Base-by-base conservation (phyloP, 2,888 invertebrate genomes). In the Protophormia terraenovae region DNA sequence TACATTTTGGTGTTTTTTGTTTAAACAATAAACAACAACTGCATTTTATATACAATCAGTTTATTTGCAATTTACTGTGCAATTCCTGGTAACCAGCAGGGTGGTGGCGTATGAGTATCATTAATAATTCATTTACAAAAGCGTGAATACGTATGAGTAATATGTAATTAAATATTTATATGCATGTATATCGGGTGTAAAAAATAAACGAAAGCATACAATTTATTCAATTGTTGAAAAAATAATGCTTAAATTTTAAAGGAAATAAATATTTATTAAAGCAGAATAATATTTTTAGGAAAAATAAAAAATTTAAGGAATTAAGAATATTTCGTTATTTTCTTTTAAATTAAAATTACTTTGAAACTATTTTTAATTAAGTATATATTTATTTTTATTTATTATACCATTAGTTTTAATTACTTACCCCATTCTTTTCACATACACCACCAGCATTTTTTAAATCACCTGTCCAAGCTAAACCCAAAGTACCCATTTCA, bases 391-490 rank as follows among this genome's bases (percentile, higher is more conserved):
- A 69, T n/a, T n/a, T n/a, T n/a, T n/a, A n/a, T n/a, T n/a, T n/a
- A 38, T 2, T 5, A 12, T 53, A 8, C 7, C 27, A 41, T 66
- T 27, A 45, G n/a, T 14, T 58, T 47, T 72, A 41, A 2, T 47
- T 73, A 94, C 95, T 95, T 94, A 97, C 97, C 93, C 98, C 98
- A 93, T 98, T 98, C 92, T 97, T 97, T 93, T 99, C 99, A 93
- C 99, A 99, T 86, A 99, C 98, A 35, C 99, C 99, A 8, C 99
- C 99, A 29, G 99, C 98, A 91, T 98, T 98, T 92, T 98, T 98
- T 53, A 98, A 94, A 93, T 98, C 98, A 0, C 98, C 98, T 0
- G 99, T 99, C 99, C 99, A 99, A 6, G 99, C 99, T 83, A 99
- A 94, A 8, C 99, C 99, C 86, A 99, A 93, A 5, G 98, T 98